phyloP scores from a whole-genome alignment of 2,113 vertebrate species.

The Solea solea region DNA sequence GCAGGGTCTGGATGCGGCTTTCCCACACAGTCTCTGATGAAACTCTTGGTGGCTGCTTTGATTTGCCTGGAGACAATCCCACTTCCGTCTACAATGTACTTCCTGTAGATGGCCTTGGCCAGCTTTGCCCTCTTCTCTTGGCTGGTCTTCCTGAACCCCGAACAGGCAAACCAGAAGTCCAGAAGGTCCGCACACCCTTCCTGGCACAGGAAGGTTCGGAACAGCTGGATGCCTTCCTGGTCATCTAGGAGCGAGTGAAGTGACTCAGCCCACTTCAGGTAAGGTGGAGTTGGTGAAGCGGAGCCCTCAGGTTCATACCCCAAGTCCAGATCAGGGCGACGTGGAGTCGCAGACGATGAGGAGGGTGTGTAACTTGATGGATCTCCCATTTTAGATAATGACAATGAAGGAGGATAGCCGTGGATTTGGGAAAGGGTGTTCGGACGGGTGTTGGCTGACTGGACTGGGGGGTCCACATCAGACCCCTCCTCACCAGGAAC shows the following conservation, averaged over 20 bases:
- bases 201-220: constrained; percentile 91
- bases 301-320: constrained; percentile 97
- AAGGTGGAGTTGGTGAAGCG: constrained; percentile 91
- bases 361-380: constrained; percentile 81
- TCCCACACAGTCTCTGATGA: constrained; percentile 92
- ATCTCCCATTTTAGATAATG: constrained; percentile 82
- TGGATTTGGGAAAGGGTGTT: constrained; percentile 66
- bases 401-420: constrained; percentile 80
- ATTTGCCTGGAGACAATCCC: constrained; percentile 92
- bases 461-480: constrained; percentile 71
- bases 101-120: constrained; percentile 96
- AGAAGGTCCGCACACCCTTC: constrained; percentile 91
- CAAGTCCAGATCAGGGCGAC: constrained; percentile 91
- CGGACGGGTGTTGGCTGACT: constrained; percentile 78
- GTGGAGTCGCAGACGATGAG: constrained; percentile 82
- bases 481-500: constrained; percentile 95
- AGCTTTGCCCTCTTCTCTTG: constrained; percentile 90
- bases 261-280: constrained; percentile 95
- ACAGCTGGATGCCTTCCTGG: constrained; percentile 94
- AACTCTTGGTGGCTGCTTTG: constrained; percentile 92
- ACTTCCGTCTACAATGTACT: constrained; percentile 90
- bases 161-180: constrained; percentile 99
- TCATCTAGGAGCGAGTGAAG: constrained; percentile 94
- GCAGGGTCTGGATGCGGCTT: constrained; percentile 90
- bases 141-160: constrained; percentile 91